These are phyloP conservation scores for Cantharis rustica DNA, from an alignment of 2,888 invertebrate species.

Conservation along the genomic window DNA sequence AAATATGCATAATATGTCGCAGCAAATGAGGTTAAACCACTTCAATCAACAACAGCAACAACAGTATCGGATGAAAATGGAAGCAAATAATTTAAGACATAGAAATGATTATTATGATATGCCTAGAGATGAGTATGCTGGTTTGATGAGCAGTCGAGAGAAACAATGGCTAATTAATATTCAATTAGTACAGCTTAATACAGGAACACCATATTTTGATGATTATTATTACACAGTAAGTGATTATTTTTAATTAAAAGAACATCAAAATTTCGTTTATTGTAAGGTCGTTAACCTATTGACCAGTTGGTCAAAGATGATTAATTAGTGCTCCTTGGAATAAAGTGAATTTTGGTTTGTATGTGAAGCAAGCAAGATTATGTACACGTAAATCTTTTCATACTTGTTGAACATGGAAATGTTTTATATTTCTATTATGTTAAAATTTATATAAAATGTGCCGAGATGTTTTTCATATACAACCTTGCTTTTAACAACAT, in stretches of 20 bases:
- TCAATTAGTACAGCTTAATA: slow-evolving; percentile 90
- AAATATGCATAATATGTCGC: slow-evolving; percentile 23
- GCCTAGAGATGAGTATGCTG: slow-evolving; percentile 77
- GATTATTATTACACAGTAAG: slow-evolving; percentile 95
- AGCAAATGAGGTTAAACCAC: slow-evolving; percentile 17
- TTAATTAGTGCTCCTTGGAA: no score
- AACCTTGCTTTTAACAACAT: no score
- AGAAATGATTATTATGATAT: slow-evolving; percentile 45
- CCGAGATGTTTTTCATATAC: no score
- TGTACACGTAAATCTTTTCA: no score
- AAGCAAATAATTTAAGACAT: slow-evolving; percentile 29
- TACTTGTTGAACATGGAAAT: no score
- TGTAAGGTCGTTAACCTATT: no score
- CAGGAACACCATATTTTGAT: slow-evolving; percentile 94
- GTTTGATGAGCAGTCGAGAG: slow-evolving; percentile 91
- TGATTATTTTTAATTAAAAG: not conserved
- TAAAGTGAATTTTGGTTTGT: no score
- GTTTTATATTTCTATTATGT: no score
- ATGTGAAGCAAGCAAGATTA: no score
- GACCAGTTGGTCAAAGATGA: no score
- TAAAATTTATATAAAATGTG: no score
- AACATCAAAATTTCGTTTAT: no score
- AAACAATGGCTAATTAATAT: slow-evolving; percentile 97
- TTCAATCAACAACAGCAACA: slow-evolving; percentile 44
- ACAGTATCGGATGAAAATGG: slow-evolving; percentile 33